phyloP scores from a whole-genome alignment of 2,797 vertebrate species.

The Sciaenops ocellatus region DNA sequence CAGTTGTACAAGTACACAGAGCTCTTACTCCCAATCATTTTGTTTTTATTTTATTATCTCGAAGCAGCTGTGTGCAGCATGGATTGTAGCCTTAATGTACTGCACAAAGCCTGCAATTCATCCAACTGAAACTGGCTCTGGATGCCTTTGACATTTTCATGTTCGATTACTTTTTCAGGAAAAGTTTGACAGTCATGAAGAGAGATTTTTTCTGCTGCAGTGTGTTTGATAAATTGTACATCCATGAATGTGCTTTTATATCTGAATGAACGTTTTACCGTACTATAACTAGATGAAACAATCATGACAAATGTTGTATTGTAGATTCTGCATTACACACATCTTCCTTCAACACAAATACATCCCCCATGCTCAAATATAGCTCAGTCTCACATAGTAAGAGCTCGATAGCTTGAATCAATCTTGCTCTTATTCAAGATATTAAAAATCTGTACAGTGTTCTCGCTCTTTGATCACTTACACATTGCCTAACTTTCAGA shows the following conservation, averaged over 20 bases:
- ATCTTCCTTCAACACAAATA: slow-evolving; percentile 48
- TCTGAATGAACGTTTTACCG: slow-evolving; percentile 35
- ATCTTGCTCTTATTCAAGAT: slow-evolving; percentile 38
- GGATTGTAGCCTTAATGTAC: slow-evolving; percentile 48
- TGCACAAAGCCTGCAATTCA: slow-evolving; percentile 33
- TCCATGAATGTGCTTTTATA: slow-evolving; percentile 62
- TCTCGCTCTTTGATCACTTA: slow-evolving; percentile 46
- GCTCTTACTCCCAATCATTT: slow-evolving; percentile 30
- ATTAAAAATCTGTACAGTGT: slow-evolving; percentile 64
- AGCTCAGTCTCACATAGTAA: slow-evolving; percentile 47
- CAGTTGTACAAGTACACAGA: slow-evolving; percentile 37
- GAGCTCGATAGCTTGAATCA: slow-evolving; percentile 22
- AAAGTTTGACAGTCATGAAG: slow-evolving; percentile 29
- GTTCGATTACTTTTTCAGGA: slow-evolving; percentile 47
- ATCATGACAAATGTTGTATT: slow-evolving; percentile 60
- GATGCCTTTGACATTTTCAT: slow-evolving; percentile 53
- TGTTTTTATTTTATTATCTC: slow-evolving; percentile 34
- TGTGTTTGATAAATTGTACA: slow-evolving; percentile 44
- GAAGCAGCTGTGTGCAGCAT: slow-evolving; percentile 33
- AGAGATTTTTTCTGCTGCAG: slow-evolving; percentile 47
- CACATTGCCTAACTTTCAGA: slow-evolving; percentile 55
- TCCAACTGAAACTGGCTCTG: slow-evolving; percentile 37
- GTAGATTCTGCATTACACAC: slow-evolving; percentile 58
- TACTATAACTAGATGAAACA: slow-evolving; percentile 55
- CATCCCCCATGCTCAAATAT: slow-evolving; percentile 16